Percentiles rank a stretch among this genome's conserved stretches.
These are phyloP conservation scores for Scomber japonicus DNA, from an alignment of 2,113 vertebrate genomes.

Conservation along the genomic window DNA sequence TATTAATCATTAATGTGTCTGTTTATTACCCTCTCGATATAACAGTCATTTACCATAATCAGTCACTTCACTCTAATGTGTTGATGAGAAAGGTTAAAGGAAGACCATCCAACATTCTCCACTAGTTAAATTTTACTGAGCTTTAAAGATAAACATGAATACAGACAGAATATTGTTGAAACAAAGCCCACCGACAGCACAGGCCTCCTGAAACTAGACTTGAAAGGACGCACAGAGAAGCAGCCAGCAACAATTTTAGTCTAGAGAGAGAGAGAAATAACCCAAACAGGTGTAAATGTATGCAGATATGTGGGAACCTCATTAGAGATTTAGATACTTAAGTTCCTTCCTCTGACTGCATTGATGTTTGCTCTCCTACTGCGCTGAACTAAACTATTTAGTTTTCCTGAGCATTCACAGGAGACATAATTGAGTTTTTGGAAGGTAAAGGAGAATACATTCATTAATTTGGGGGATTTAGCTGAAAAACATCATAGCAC, in stretches of 20 bases:
- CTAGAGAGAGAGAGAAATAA: neutral
- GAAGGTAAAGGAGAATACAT: slow-evolving; percentile 28
- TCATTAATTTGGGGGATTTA: slow-evolving; percentile 30
- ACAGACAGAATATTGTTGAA: neutral
- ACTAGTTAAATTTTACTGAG: neutral
- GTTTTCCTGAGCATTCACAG: slow-evolving; percentile 47
- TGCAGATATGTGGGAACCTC: slow-evolving; percentile 37
- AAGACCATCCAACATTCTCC: neutral
- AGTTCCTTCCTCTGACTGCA: slow-evolving; percentile 17
- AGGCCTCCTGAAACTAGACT: neutral
- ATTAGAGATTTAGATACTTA: slow-evolving; percentile 42
- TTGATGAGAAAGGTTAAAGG: too few relatives aligned
- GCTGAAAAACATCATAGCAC: slow-evolving; percentile 4
- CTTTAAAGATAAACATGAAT: slow-evolving; percentile 1
- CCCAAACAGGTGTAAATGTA: slow-evolving; percentile 21
- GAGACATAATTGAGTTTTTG: slow-evolving; percentile 41
- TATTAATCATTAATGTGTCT: neutral
- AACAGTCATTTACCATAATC: neutral
- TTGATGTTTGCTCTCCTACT: slow-evolving; percentile 47
- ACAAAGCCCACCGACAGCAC: neutral
- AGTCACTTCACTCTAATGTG: too few relatives aligned
- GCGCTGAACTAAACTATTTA: slow-evolving; percentile 27
- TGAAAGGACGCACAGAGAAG: slow-evolving; percentile 1
- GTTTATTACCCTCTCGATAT: neutral
- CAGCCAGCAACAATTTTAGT: neutral